Evolutionary conservation across 2,888 invertebrate species (phyloP).

Genomic region (Epinotia nisella): DNA sequence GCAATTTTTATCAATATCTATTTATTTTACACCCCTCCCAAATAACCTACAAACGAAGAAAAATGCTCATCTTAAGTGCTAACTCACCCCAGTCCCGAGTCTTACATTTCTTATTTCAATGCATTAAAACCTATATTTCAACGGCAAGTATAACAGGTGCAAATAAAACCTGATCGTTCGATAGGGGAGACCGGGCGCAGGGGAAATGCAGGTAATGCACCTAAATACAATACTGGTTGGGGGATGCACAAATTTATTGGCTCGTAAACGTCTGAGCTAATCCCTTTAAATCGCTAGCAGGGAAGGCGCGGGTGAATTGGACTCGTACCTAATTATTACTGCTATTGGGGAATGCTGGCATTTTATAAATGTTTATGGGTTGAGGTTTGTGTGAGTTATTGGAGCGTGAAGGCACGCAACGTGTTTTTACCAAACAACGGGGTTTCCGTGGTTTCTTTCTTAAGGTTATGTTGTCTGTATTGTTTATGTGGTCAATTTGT

Average conservation of each 20-base stretch:
- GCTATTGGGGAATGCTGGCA: slow-evolving; percentile 32
- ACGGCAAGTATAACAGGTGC: slow-evolving; percentile 13
- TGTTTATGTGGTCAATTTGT: too few relatives aligned
- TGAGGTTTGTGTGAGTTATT: slow-evolving; percentile 17
- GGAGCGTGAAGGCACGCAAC: slow-evolving; percentile 10
- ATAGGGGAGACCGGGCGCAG: slow-evolving; percentile 43
- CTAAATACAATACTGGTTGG: slow-evolving; percentile 45
- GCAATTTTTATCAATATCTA: neutral
- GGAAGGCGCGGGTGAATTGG: slow-evolving; percentile 32
- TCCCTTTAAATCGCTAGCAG: slow-evolving; percentile 62
- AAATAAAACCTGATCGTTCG: slow-evolving; percentile 26
- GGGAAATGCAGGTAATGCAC: slow-evolving; percentile 66
- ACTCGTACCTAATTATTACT: slow-evolving; percentile 36
- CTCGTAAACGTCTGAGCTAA: slow-evolving; percentile 65
- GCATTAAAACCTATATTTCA: slow-evolving; percentile 1
- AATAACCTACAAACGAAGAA: slow-evolving; percentile 35
- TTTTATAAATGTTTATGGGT: slow-evolving; percentile 41
- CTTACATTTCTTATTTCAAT: slow-evolving; percentile 2
- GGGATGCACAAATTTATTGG: slow-evolving; percentile 65
- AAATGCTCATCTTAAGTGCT: slow-evolving; percentile 22
- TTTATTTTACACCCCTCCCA: neutral
- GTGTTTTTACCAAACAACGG: neutral
- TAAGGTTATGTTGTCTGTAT: neutral
- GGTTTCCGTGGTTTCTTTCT: neutral
- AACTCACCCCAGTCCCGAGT: slow-evolving; percentile 18